phyloP scores from a whole-genome alignment of 2,797 vertebrate genomes.

The Melanotaenia boesemani region DNA sequence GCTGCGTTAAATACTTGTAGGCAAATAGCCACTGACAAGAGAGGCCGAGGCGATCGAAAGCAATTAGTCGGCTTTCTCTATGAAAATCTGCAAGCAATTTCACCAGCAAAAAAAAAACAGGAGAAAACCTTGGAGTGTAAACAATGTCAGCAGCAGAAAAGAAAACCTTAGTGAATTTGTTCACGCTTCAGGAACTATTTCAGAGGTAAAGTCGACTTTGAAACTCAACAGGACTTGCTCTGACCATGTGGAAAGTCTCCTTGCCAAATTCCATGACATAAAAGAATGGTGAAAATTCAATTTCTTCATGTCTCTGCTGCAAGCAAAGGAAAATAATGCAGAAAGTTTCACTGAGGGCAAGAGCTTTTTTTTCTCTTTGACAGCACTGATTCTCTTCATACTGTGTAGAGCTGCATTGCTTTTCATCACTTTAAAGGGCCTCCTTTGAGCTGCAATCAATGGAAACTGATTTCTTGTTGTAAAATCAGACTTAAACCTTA shows the following conservation, averaged over 20 bases:
- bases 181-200: slow-evolving; percentile 22
- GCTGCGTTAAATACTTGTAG: slow-evolving; percentile 81
- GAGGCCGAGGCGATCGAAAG: slow-evolving; percentile 78
- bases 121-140: slow-evolving; percentile 22
- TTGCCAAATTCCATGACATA: slow-evolving; percentile 10
- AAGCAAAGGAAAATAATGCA: slow-evolving; percentile 19
- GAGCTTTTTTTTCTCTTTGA: neutral
- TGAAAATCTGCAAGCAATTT: slow-evolving; percentile 56
- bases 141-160: slow-evolving; percentile 13
- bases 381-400: slow-evolving; percentile 8
- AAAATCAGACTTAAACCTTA: neutral
- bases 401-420: slow-evolving; percentile 11
- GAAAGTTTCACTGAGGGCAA: slow-evolving; percentile 31
- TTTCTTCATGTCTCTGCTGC: slow-evolving; percentile 24
- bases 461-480: slow-evolving; percentile 21
- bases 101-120: neutral
- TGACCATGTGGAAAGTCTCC: slow-evolving; percentile 30
- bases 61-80: slow-evolving; percentile 72
- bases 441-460: slow-evolving; percentile 1
- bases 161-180: neutral
- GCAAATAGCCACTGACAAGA: slow-evolving; percentile 78
- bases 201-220: slow-evolving; percentile 29
- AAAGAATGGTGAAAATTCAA: slow-evolving; percentile 15
- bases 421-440: slow-evolving; percentile 18
- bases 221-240: neutral